Evolutionary conservation across 2,797 vertebrate species (phyloP), one percentile per base, ranked within the genome.

Genomic region (Brachymystax lenok): DNA sequence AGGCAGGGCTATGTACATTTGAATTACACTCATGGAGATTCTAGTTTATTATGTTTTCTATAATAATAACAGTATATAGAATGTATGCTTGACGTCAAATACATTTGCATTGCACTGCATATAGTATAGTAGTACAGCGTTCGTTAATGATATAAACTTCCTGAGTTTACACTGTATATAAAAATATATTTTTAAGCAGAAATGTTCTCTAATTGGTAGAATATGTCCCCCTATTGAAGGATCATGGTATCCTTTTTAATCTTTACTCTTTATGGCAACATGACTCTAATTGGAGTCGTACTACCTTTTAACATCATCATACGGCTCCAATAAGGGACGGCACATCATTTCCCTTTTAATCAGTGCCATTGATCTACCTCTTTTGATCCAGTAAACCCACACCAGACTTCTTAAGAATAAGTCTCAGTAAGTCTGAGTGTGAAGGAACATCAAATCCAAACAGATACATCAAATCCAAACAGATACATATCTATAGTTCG

Each of bases 391-490:
- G 68, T 79, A 75, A 78, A 79, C 73, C 59, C 59, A 46, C 40
- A 46, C 40, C 59, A 21, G 19, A 21, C 56, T 13, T 16, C 68
- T 19, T 16, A 28, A 54, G 74, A 73, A 80, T 56, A 35, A 50
- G 73, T 73, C 63, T 75, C 6, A 28, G 19, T 35, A 16, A 6
- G 54, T 67, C 71, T 54, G 7, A 61, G 40, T 13, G 10, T 46
- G 40, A 46, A 46, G 40, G 69, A 46, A 71, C 33, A 56, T 16
- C 7, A 68, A 51, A 71, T 69, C 54, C 4, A 77, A 77, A 81
- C 52, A 76, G 72, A 84, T 73, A 35, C 75, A 77, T 52, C 7
- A 68, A 51, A 71, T 69, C 54, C 4, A 77, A 77, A 81, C 52
- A 76, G 72, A 84, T 73, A 35, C 75, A 77, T 52, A 46, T 46